phyloP scores from a whole-genome alignment of 1,140 invertebrate genomes.

The Gonatopus flavifemur region DNA sequence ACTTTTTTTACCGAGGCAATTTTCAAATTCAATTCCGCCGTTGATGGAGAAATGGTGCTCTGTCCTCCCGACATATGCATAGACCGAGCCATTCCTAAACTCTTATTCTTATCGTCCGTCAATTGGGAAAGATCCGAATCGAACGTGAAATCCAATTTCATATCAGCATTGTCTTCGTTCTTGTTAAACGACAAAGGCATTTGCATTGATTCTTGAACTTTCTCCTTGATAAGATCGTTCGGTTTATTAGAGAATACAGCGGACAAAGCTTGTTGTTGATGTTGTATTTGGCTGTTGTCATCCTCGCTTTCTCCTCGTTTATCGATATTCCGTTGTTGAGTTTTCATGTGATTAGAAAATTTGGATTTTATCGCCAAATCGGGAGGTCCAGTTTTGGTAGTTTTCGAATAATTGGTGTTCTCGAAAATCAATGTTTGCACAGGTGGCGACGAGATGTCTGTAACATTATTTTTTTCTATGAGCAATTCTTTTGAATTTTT shows the following conservation, averaged over 20 bases:
- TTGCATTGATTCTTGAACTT: slow-evolving; percentile 62
- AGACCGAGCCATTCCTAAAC: slow-evolving; percentile 66
- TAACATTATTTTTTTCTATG: slow-evolving; percentile 61
- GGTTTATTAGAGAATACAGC: slow-evolving; percentile 66
- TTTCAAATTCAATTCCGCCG: slow-evolving; percentile 89
- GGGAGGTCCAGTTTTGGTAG: slow-evolving; percentile 47
- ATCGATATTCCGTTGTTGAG: slow-evolving; percentile 46
- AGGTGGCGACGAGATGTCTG: slow-evolving; percentile 75
- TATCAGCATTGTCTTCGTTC: slow-evolving; percentile 78
- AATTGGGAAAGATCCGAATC: slow-evolving; percentile 77
- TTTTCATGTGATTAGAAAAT: slow-evolving; percentile 57
- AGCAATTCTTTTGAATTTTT: slow-evolving; percentile 42
- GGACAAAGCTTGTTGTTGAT: slow-evolving; percentile 52
- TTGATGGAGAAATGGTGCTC: slow-evolving; percentile 70
- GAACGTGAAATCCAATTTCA: slow-evolving; percentile 90
- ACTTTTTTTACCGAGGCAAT: slow-evolving; percentile 93
- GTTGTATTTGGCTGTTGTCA: slow-evolving; percentile 43
- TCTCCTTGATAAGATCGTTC: slow-evolving; percentile 61
- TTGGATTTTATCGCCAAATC: slow-evolving; percentile 57
- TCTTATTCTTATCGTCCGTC: slow-evolving; percentile 73
- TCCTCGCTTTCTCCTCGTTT: slow-evolving; percentile 44
- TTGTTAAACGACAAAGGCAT: slow-evolving; percentile 66
- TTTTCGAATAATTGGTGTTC: slow-evolving; percentile 80
- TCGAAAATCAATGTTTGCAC: slow-evolving; percentile 90
- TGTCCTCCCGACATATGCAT: slow-evolving; percentile 63